A percentile compares a stretch with the other conserved stretches of the same genome.
These are phyloP conservation scores for Laodelphax striatellus DNA, from an alignment of 1,140 invertebrate species.

Conservation along the genomic window DNA sequence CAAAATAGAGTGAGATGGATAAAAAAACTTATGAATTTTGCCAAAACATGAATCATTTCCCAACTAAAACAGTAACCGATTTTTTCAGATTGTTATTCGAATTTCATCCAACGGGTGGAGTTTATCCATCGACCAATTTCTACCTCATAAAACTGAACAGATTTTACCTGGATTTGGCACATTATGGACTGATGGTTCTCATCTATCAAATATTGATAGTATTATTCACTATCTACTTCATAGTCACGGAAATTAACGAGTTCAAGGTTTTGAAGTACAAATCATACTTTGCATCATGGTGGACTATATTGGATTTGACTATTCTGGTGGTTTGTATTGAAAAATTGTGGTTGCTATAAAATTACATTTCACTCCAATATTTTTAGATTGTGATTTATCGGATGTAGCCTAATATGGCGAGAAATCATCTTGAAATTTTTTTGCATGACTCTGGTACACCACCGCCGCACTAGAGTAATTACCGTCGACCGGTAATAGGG, in stretches of 20 bases:
- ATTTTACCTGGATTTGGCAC: neutral
- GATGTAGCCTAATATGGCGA: too few relatives aligned
- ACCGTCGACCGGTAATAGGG: too few relatives aligned
- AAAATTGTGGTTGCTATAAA: too few relatives aligned
- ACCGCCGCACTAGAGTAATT: too few relatives aligned
- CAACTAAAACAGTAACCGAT: neutral
- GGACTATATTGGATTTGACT: neutral
- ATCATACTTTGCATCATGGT: neutral
- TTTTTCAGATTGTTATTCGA: neutral
- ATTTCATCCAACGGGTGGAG: neutral
- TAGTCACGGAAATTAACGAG: neutral
- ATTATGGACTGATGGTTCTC: neutral
- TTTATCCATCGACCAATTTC: neutral
- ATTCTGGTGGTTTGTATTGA: neutral
- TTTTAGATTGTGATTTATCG: too few relatives aligned
- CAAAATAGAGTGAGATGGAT: too few relatives aligned
- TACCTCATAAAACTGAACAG: neutral
- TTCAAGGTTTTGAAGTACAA: neutral
- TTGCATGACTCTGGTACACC: too few relatives aligned
- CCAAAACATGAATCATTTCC: too few relatives aligned
- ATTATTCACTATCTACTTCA: neutral
- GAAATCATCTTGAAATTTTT: too few relatives aligned
- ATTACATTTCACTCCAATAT: too few relatives aligned
- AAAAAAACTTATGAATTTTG: too few relatives aligned
- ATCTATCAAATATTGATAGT: neutral